A percentile compares a stretch with the other conserved stretches of the same genome.
Conservation (phyloP, 2,888 invertebrate species). For the Paralinhomoeus sp. region DNA sequence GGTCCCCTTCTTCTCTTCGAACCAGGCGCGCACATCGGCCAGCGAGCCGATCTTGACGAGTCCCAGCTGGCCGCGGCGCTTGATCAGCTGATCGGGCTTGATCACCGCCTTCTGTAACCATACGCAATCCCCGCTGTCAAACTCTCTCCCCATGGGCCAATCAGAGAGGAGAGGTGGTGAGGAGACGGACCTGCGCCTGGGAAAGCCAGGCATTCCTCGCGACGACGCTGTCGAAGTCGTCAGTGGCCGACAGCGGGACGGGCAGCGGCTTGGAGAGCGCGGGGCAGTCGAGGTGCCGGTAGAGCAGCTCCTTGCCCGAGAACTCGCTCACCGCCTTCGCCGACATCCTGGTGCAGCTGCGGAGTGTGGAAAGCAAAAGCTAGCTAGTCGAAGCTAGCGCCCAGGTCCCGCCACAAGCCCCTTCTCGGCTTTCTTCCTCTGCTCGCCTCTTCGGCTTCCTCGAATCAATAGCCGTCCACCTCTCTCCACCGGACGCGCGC, state of each 20-base stretch:
- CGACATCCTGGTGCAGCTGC: conserved; percentile 42
- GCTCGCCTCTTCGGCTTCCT: too few species aligned
- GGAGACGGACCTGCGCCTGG: background rate
- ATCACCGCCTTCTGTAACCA: conserved; percentile 62
- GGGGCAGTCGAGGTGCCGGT: conserved; percentile 42
- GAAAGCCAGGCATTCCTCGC: background rate
- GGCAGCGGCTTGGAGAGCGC: conserved; percentile 51
- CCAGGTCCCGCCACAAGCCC: too few species aligned
- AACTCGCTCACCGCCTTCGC: conserved; percentile 89
- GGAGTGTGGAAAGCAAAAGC: too few species aligned
- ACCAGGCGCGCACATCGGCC: conserved; percentile 57
- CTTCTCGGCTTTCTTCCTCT: too few species aligned
- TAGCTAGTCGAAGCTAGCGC: too few species aligned
- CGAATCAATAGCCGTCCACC: too few species aligned
- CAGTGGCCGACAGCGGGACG: conserved; percentile 51
- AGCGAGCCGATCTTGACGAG: conserved; percentile 79
- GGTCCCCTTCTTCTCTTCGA: conserved; percentile 40
- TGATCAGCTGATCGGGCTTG: conserved; percentile 97
- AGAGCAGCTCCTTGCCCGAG: conserved; percentile 71
- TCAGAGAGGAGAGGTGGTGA: too few species aligned
- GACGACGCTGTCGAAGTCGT: conserved; percentile 49
- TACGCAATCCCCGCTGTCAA: too few species aligned
- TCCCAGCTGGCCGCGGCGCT: conserved; percentile 85
- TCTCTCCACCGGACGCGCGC: too few species aligned
- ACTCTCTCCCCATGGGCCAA: too few species aligned